Evolutionary conservation across 2,797 vertebrate genomes (phyloP).

Genomic region (Sebastiscus tertius): DNA sequence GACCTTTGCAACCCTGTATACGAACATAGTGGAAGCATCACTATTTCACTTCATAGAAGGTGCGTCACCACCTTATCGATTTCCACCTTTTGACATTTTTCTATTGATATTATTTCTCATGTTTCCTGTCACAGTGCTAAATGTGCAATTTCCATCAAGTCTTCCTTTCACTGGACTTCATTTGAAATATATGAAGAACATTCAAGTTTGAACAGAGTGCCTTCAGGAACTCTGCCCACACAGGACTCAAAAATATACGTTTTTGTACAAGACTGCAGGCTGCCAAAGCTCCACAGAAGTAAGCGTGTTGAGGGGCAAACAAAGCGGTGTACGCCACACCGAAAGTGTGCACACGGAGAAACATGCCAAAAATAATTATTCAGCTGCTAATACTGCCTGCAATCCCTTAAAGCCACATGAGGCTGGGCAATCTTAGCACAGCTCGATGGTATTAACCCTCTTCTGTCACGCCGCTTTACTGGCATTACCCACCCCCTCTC

Average conservation of each 20-base stretch:
- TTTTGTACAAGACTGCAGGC: slow-evolving; percentile 54
- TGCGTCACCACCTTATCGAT: slow-evolving; percentile 50
- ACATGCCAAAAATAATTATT: slow-evolving; percentile 75
- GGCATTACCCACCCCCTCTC: slow-evolving; percentile 54
- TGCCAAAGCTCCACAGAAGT: slow-evolving; percentile 37
- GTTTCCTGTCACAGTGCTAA: slow-evolving; percentile 65
- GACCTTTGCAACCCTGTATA: slow-evolving; percentile 78
- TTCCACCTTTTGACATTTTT: slow-evolving; percentile 40
- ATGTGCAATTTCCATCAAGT: slow-evolving; percentile 56
- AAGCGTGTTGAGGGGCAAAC: slow-evolving; percentile 3
- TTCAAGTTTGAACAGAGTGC: slow-evolving; percentile 64
- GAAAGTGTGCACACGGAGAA: slow-evolving; percentile 54
- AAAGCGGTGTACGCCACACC: slow-evolving; percentile 29
- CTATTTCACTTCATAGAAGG: slow-evolving; percentile 64
- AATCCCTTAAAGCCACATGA: slow-evolving; percentile 68
- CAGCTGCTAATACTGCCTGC: slow-evolving; percentile 70
- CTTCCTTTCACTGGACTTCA: slow-evolving; percentile 60
- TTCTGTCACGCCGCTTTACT: slow-evolving; percentile 68
- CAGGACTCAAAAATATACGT: slow-evolving; percentile 54
- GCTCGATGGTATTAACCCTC: slow-evolving; percentile 66
- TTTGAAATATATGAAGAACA: slow-evolving; percentile 62
- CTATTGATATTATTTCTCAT: slow-evolving; percentile 5
- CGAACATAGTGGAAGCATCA: slow-evolving; percentile 69
- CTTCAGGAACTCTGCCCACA: slow-evolving; percentile 48
- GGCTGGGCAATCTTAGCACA: slow-evolving; percentile 54